phyloP scores from a whole-genome alignment of 2,113 vertebrate genomes.

The Glaucidium brasilianum region DNA sequence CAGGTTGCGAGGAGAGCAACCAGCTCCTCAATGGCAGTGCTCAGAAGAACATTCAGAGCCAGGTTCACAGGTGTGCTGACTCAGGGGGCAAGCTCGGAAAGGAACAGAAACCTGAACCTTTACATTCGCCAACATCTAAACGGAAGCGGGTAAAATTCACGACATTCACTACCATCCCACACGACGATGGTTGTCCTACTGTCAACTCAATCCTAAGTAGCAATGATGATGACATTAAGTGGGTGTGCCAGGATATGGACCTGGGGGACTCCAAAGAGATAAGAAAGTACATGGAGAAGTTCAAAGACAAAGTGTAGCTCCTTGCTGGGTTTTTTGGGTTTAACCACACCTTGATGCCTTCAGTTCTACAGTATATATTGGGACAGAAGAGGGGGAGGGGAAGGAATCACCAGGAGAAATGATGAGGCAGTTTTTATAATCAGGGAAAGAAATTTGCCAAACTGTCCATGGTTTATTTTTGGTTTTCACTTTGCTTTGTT shows the following conservation, averaged over 20 bases:
- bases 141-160: slow-evolving; percentile 94
- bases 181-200: slow-evolving; percentile 77
- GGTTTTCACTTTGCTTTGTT: not conserved
- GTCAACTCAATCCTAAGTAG: slow-evolving; percentile 79
- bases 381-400: not conserved
- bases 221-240: slow-evolving; percentile 86
- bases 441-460: slow-evolving; percentile 53
- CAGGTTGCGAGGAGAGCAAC: slow-evolving; percentile 74
- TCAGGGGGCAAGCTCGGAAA: slow-evolving; percentile 58
- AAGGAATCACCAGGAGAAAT: not conserved
- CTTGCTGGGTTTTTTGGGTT: not conserved
- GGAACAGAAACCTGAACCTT: slow-evolving; percentile 78
- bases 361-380: slow-evolving; percentile 63
- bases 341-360: slow-evolving; percentile 83
- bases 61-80: slow-evolving; percentile 73
- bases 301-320: slow-evolving; percentile 79
- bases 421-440: slow-evolving; percentile 29
- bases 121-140: slow-evolving; percentile 82
- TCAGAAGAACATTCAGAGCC: slow-evolving; percentile 78
- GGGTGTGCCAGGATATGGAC: slow-evolving; percentile 88
- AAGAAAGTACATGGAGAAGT: slow-evolving; percentile 84
- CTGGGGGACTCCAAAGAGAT: slow-evolving; percentile 82
- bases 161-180: slow-evolving; percentile 87
- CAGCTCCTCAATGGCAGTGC: slow-evolving; percentile 78
- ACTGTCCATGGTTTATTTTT: not conserved